Evolutionary conservation across 2,797 vertebrate genomes (phyloP).

Genomic region (Melanotaenia trifasciata): DNA sequence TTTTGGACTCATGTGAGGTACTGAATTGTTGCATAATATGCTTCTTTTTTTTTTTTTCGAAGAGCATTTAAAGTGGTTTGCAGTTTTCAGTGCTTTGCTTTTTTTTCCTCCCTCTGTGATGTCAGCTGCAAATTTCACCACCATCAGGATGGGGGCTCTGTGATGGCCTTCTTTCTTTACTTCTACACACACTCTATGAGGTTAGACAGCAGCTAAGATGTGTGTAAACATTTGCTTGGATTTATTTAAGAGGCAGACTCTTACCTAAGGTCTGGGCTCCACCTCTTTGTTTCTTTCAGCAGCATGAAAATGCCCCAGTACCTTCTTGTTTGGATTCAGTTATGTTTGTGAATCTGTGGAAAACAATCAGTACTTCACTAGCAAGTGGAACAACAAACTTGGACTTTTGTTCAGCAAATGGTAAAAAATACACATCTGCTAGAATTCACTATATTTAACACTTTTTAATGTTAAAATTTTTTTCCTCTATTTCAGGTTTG

Average conservation of each 20-base stretch:
- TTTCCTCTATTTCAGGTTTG: constrained; percentile 77
- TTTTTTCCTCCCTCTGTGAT: constrained; percentile 9
- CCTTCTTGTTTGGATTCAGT: constrained; percentile 70
- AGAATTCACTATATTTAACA: not conserved
- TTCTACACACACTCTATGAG: constrained; percentile 85
- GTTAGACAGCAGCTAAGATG: constrained; percentile 54
- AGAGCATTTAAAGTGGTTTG: not conserved
- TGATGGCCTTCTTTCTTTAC: constrained; percentile 87
- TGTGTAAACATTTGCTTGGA: not conserved
- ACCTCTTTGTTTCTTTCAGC: constrained; percentile 17
- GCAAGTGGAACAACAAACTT: constrained; percentile 32
- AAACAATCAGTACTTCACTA: constrained; percentile 63
- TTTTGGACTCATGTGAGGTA: constrained; percentile 84
- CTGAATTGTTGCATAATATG: not conserved
- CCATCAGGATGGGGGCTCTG: constrained; percentile 87
- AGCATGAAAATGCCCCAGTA: constrained; percentile 72
- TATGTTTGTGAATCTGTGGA: constrained; percentile 85
- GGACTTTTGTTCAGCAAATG: constrained; percentile 72
- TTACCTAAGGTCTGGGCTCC: not conserved
- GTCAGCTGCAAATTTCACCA: constrained; percentile 78
- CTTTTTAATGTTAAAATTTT: not conserved
- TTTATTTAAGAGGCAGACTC: not conserved
- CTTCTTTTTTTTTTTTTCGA: not conserved
- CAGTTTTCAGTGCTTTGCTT: accelerated
- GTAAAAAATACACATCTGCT: constrained; percentile 51